Conservation (phyloP, 2,888 invertebrate genomes). For the Nomada flava region DNA sequence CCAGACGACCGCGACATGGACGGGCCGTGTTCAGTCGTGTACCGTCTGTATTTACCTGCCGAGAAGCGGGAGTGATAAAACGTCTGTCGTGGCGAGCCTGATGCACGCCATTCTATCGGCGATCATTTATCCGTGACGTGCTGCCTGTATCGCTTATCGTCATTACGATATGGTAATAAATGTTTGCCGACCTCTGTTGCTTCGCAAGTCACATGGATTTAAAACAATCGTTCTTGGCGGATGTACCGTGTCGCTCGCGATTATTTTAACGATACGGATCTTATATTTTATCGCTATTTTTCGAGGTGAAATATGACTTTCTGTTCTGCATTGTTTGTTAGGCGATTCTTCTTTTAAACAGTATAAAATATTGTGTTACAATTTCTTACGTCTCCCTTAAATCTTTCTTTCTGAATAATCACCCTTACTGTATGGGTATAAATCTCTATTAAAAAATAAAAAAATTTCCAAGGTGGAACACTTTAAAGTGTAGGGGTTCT, state of each 20-base stretch:
- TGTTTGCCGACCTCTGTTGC: constrained; percentile 22
- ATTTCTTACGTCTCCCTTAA: too few species aligned
- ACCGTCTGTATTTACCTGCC: constrained; percentile 34
- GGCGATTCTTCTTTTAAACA: too few species aligned
- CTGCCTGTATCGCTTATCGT: constrained; percentile 35
- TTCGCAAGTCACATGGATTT: constrained; percentile 20
- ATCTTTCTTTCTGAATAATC: too few species aligned
- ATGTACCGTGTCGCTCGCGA: not conserved
- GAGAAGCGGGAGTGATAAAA: constrained; percentile 55
- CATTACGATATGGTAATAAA: constrained; percentile 63
- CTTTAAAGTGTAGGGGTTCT: too few species aligned
- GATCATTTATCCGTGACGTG: constrained; percentile 63
- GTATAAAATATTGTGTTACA: too few species aligned
- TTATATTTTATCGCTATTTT: too few species aligned
- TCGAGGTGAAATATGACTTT: too few species aligned
- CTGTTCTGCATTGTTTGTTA: too few species aligned
- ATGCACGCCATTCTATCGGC: constrained; percentile 60
- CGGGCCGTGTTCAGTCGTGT: not conserved
- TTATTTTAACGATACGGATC: too few species aligned
- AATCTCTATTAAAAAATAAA: too few species aligned
- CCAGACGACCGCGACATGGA: not conserved
- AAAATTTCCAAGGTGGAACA: too few species aligned
- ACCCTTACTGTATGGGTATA: too few species aligned
- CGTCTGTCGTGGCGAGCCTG: constrained; percentile 42
- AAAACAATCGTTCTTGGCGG: not conserved